Evolutionary conservation across 2,888 invertebrate genomes (phyloP), one percentile per base, ranked within the genome.

Genomic region (Cataglyphis rosenhaueri): DNA sequence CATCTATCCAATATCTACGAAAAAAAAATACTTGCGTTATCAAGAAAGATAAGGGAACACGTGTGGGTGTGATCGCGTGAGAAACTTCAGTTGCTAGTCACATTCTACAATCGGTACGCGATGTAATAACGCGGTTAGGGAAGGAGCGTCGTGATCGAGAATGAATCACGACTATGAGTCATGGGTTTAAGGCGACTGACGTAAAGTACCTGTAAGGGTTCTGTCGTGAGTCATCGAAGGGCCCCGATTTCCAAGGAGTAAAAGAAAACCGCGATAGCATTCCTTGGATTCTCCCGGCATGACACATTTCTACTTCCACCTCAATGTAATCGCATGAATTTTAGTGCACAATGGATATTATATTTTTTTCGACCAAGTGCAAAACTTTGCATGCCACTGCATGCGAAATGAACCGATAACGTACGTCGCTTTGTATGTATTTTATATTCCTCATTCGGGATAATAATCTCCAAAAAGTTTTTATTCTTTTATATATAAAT

Each of bases 81-180:
- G 82, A 82, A 68, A 52, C 18, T 41, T 61, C 25, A 64, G 61
- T 81, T 65, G 61, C 25, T 66, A 21, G 48, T 52, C 35, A 35
- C 32, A 52, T 52, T 52, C 52, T 52, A n/a, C 12, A 9, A 71
- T 35, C 21, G 12, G 25, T 35, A 38, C 38, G 35, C 48, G 65
- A 0, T 59, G 84, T 48, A 48, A 48, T 48, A 6, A 48, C 6
- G 48, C 48, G 35, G 75, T 59, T 68, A 65, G 61, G 64, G 70
- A 83, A 74, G 76, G 66, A 86, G 64, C 61, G 44, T 66, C 57
- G 61, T 25, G 65, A 48, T 83, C 70, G 85, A 64, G 85, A 84
- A 74, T 92, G 93, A 92, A 91, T 92, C 93, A 92, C 88, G 76
- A 70, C 71, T 71, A 79, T 90, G 89, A 89, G 84, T 89, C 90